These are phyloP conservation scores for Lithophane ornitopus DNA, from an alignment of 2,888 invertebrate genomes.

Conservation along the genomic window DNA sequence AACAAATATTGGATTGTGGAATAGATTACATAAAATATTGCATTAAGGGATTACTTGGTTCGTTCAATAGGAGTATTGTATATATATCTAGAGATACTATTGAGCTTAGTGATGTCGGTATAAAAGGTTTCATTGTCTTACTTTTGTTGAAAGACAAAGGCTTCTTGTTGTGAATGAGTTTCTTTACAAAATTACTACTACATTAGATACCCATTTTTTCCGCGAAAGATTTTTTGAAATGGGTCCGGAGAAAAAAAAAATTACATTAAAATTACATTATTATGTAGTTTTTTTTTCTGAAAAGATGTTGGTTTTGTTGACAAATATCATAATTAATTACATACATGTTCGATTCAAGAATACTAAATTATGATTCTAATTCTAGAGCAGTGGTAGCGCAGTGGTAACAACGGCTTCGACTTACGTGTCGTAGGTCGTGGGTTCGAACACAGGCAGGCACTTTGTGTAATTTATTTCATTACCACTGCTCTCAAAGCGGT, in stretches of 20 bases:
- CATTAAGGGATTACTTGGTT: slow-evolving; percentile 53
- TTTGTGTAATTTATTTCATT: no score
- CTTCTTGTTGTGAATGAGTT: neutral
- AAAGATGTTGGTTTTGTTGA: neutral
- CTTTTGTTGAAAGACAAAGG: neutral
- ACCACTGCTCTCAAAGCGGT: no score
- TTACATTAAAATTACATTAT: no score
- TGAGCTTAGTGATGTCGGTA: neutral
- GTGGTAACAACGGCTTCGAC: no score
- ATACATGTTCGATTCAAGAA: neutral
- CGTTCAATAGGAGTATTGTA: slow-evolving; percentile 43
- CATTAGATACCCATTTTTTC: no score
- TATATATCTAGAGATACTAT: slow-evolving; percentile 19
- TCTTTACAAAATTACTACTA: neutral
- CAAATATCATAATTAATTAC: neutral
- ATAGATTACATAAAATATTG: slow-evolving; percentile 64
- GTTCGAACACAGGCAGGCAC: no score
- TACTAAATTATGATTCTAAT: no score
- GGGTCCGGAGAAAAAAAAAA: no score
- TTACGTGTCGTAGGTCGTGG: neutral
- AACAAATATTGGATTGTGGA: slow-evolving; percentile 57
- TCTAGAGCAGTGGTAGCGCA: neutral
- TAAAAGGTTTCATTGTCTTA: slow-evolving; percentile 22
- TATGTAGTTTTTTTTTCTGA: neutral
- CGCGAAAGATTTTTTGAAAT: no score